These are phyloP conservation scores for Peucedramus taeniatus DNA, from an alignment of 2,113 vertebrate species.

Conservation along the genomic window DNA sequence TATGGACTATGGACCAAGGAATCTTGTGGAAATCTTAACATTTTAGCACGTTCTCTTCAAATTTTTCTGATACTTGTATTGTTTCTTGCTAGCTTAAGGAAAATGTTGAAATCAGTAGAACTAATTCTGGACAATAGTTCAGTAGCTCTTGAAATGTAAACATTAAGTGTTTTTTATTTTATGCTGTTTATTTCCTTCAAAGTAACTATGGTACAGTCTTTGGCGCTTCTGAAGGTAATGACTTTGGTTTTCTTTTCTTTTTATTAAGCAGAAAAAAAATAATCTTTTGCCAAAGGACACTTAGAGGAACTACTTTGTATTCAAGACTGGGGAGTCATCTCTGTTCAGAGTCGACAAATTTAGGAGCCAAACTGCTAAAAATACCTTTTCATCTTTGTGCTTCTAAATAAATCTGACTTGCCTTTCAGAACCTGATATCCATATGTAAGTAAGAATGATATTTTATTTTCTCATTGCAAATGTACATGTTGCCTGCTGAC, in stretches of 20 bases:
- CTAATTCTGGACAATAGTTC: neutral
- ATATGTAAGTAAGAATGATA: neutral
- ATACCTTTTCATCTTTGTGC: neutral
- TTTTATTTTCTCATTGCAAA: neutral
- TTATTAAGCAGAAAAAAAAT: neutral
- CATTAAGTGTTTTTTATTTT: neutral
- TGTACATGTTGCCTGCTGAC: neutral
- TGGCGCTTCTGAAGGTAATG: neutral
- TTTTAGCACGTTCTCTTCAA: neutral
- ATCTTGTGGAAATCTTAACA: accelerated
- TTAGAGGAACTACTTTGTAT: neutral
- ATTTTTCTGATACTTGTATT: neutral
- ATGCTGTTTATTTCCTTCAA: neutral
- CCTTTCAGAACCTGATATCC: neutral
- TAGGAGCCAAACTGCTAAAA: neutral
- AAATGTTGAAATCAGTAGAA: neutral
- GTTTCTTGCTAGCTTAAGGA: neutral
- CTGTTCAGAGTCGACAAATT: neutral
- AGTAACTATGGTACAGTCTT: neutral
- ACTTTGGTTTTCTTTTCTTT: neutral
- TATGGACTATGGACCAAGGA: neutral
- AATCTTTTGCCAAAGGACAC: neutral
- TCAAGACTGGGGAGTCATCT: neutral
- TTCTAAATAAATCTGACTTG: neutral
- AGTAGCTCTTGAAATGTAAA: neutral